Base-by-base conservation (phyloP, 1,140 invertebrate species). In the Cyrtorhinus lividipennis region DNA sequence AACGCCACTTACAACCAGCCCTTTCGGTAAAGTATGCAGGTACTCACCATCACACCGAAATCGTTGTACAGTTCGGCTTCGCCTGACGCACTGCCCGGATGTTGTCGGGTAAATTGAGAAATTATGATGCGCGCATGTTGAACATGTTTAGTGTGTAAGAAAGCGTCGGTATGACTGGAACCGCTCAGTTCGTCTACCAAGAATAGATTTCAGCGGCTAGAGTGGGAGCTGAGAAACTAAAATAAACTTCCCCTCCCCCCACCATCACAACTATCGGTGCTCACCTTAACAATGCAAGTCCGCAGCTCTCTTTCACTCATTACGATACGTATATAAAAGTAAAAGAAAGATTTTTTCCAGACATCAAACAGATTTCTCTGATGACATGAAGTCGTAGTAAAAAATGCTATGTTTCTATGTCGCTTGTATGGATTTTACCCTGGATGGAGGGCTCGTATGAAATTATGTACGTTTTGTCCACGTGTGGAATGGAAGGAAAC, bases 131-230 rank as follows among this genome's bases (percentile, higher is more conserved):
- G 12, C 48, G 48, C 48, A 53, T 53, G 48, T 10, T 22, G 48
- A 53, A 15, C 48, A 22, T 53, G 48, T 53, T 53, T 53, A 53
- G 48, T 53, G 48, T 53, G 48, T 53, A 53, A 53, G 48, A 53
- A 22, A 53, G 48, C 48, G 48, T 53, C 48, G 48, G 48, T 53
- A 53, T 53, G 48, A 53, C 48, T 53, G 48, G 48, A 53, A 53
- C 48, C 48, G 48, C 48, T 53, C 8, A 53, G 48, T 53, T 22
- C 48, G 48, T 53, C 48, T 53, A 53, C 48, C 48, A 53, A 53
- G 48, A 53, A 53, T 53, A 53, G 48, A 53, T 53, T 53, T 53
- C 12, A 53, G 48, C 48, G 10, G 48, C 48, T 12, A 53, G 48
- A 53, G 48, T 53, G 48, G 48, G 48, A 53, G 48, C 48, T 53